A percentile compares a stretch with the other conserved stretches of the same genome.
Conservation (phyloP, 2,797 vertebrate genomes). For the Mareca penelope region DNA sequence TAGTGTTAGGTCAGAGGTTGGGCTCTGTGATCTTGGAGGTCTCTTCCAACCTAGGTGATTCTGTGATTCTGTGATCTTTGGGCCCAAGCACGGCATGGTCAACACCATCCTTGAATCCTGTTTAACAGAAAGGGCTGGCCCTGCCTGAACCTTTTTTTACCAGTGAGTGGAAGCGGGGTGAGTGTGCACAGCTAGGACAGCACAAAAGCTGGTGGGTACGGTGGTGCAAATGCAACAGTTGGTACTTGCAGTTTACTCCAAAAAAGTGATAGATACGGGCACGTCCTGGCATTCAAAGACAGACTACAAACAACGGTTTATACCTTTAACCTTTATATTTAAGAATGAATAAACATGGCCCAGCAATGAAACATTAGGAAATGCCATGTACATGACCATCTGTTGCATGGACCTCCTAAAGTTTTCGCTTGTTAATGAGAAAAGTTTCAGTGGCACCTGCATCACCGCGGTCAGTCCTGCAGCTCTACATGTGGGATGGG, state of each 20-base stretch:
- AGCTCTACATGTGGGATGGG: rapidly evolving
- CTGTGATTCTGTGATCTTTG: neutral
- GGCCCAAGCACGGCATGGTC: neutral
- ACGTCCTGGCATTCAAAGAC: neutral
- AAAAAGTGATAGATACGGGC: rapidly evolving
- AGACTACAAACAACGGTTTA: neutral
- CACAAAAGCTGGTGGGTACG: rapidly evolving
- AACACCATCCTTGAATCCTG: rapidly evolving
- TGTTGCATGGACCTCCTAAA: neutral
- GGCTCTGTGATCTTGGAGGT: too few relatives aligned
- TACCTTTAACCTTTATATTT: neutral
- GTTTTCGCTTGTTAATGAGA: neutral
- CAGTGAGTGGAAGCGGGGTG: neutral
- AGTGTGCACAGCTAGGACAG: neutral
- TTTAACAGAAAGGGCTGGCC: neutral
- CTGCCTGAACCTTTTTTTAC: neutral
- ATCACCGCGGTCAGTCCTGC: rapidly evolving
- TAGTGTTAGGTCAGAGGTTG: too few relatives aligned
- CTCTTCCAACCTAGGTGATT: too few relatives aligned
- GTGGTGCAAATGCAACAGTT: neutral
- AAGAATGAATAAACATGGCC: neutral
- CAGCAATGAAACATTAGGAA: neutral
- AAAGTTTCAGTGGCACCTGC: neutral
- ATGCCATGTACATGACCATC: neutral
- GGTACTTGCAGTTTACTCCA: neutral